Conservation (phyloP, 1,140 invertebrate species). For the Drosophila sechellia region DNA sequence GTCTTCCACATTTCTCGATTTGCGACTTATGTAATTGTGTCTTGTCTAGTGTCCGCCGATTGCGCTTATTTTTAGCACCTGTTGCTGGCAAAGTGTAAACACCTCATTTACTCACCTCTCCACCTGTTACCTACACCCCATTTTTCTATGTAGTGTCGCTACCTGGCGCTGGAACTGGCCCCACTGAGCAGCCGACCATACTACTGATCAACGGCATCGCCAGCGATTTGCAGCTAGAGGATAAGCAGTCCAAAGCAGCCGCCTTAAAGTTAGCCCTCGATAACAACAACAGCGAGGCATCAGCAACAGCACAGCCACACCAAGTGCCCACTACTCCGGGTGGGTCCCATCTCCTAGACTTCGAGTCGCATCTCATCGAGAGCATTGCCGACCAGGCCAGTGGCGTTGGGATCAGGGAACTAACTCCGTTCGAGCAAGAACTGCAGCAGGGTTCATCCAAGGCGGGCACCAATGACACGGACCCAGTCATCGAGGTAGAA, state of each 20-base stretch:
- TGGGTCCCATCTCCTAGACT: slow-evolving; percentile 73
- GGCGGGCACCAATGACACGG: slow-evolving; percentile 54
- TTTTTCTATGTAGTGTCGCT: slow-evolving; percentile 70
- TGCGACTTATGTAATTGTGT: slow-evolving; percentile 60
- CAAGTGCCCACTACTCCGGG: slow-evolving; percentile 55
- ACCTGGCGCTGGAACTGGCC: slow-evolving; percentile 77
- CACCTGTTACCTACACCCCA: neutral
- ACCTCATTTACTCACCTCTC: slow-evolving; percentile 19
- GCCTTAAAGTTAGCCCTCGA: slow-evolving; percentile 55
- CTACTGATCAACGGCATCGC: slow-evolving; percentile 75
- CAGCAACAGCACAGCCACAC: neutral
- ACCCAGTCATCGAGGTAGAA: slow-evolving; percentile 77
- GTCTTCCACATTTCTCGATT: slow-evolving; percentile 19
- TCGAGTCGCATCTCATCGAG: slow-evolving; percentile 83
- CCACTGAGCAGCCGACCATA: slow-evolving; percentile 79
- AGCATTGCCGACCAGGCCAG: slow-evolving; percentile 56
- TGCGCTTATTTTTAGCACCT: slow-evolving; percentile 78
- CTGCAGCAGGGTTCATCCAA: slow-evolving; percentile 71
- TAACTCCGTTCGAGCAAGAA: slow-evolving; percentile 75
- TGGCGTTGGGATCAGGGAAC: slow-evolving; percentile 77
- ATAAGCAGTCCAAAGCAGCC: slow-evolving; percentile 37
- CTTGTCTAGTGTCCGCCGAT: slow-evolving; percentile 47
- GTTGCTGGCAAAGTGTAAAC: slow-evolving; percentile 52
- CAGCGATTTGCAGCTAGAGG: slow-evolving; percentile 57
- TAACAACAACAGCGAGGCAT: slow-evolving; percentile 41